phyloP scores from a whole-genome alignment of 2,888 invertebrate species.

The Tanytarsus gracilentus region DNA sequence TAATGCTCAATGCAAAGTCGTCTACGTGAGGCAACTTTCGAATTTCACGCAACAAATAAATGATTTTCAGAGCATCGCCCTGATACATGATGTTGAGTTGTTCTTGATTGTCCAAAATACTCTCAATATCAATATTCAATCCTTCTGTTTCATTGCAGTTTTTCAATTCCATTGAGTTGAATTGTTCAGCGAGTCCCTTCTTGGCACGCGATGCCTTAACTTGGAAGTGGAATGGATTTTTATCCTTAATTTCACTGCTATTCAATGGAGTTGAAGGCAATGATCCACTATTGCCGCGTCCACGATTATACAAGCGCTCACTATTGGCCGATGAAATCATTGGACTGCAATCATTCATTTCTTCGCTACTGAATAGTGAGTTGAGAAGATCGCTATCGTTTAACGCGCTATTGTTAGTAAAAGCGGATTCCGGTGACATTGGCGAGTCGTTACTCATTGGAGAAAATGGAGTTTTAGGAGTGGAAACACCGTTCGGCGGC shows the following conservation, averaged over 20 bases:
- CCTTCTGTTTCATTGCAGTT: too few species aligned
- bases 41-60: background rate
- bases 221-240: background rate
- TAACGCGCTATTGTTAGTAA: too few species aligned
- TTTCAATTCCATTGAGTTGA: background rate
- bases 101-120: background rate
- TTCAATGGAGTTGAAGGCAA: background rate
- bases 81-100: background rate
- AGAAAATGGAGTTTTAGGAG: background rate
- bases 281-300: background rate
- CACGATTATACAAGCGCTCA: slow-evolving; percentile 1
- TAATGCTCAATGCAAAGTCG: background rate
- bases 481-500: background rate
- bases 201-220: background rate
- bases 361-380: background rate
- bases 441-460: background rate
- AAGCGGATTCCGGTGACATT: too few species aligned
- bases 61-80: background rate
- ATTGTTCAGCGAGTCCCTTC: background rate
- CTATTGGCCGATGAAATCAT: background rate
- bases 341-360: background rate
- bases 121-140: background rate
- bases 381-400: background rate
- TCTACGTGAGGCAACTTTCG: background rate
- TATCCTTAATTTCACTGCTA: background rate